These are phyloP conservation scores for Rosalia funebris DNA, from an alignment of 2,888 invertebrate species.

Conservation along the genomic window DNA sequence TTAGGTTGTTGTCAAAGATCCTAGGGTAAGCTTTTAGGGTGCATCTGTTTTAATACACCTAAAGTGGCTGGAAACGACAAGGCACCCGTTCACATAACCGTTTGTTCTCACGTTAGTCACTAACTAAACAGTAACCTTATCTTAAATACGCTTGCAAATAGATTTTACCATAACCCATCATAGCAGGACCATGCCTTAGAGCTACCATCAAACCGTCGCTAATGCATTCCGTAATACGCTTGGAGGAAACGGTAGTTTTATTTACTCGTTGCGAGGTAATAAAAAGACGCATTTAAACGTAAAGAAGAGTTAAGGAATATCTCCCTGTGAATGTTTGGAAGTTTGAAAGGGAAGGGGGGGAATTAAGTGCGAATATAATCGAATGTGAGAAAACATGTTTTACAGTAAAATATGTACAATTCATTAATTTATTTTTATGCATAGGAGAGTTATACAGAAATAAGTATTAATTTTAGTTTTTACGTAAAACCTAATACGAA, in stretches of 20 bases:
- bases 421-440: too few relatives aligned
- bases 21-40: conserved; percentile 33
- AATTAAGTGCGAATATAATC: background rate
- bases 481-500: too few relatives aligned
- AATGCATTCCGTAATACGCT: conserved; percentile 13
- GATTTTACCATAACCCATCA: conserved; percentile 32
- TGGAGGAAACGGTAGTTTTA: conserved; percentile 13
- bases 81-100: conserved; percentile 27
- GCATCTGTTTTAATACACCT: conserved; percentile 43
- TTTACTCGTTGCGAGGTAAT: conserved; percentile 1
- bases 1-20: conserved; percentile 36
- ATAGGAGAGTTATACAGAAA: too few relatives aligned
- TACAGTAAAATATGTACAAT: too few relatives aligned
- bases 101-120: conserved; percentile 59
- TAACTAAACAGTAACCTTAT: conserved; percentile 60
- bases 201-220: conserved; percentile 7
- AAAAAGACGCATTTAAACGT: background rate
- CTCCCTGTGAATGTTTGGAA: background rate
- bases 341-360: too few relatives aligned
- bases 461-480: too few relatives aligned
- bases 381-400: background rate
- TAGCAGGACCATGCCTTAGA: conserved; percentile 4
- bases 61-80: conserved; percentile 34
- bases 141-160: conserved; percentile 59
- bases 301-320: background rate